These are phyloP conservation scores for Acronicta aceris DNA, from an alignment of 2,888 invertebrate genomes.

Conservation along the genomic window DNA sequence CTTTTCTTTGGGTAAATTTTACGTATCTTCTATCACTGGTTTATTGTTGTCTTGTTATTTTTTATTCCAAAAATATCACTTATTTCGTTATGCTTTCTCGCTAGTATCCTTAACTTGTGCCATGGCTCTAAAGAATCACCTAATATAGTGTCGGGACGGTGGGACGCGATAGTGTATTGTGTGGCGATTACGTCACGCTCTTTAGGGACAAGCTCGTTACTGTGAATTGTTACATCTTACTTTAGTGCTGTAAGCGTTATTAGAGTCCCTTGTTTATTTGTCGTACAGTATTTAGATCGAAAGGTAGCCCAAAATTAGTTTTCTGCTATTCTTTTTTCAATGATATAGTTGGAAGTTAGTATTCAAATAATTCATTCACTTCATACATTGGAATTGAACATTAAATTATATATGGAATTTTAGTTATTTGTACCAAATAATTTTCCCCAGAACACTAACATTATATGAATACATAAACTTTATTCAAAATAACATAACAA, in stretches of 20 bases:
- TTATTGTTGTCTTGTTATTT: not conserved
- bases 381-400: too few species aligned
- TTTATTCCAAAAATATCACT: not conserved
- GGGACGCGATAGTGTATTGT: constrained; percentile 60
- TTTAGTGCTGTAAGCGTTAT: constrained; percentile 60
- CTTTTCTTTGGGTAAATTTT: not conserved
- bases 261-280: constrained; percentile 59
- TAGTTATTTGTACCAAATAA: too few species aligned
- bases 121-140: constrained; percentile 58
- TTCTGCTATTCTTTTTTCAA: not conserved
- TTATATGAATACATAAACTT: not conserved
- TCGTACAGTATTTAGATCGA: constrained; percentile 23
- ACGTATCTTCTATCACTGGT: not conserved
- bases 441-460: too few species aligned
- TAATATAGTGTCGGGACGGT: constrained; percentile 58
- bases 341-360: too few species aligned
- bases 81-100: constrained; percentile 13
- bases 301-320: constrained; percentile 17
- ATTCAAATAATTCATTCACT: too few species aligned
- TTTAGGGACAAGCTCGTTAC: constrained; percentile 60
- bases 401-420: too few species aligned
- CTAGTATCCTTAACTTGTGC: constrained; percentile 39
- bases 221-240: constrained; percentile 63
- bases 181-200: constrained; percentile 60
- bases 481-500: constrained; percentile 2